A percentile compares a stretch with the other conserved stretches of the same genome.
phyloP scores from a whole-genome alignment of 2,113 vertebrate genomes.

The Sitta europaea region DNA sequence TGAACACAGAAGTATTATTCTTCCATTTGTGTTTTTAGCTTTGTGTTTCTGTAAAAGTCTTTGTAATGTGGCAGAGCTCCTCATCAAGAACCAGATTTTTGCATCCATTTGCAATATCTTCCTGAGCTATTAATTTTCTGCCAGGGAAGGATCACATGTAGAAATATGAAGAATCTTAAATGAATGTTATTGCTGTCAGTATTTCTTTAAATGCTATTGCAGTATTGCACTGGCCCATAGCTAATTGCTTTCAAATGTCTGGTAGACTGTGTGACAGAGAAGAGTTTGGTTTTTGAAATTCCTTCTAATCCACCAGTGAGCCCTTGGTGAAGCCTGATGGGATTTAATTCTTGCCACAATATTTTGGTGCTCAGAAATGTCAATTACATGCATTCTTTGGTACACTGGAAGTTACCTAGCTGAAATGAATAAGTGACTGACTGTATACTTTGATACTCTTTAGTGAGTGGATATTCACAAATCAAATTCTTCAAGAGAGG shows the following conservation, averaged over 20 bases:
- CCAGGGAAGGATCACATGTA: not conserved
- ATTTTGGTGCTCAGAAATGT: not conserved
- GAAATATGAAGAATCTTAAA: not conserved
- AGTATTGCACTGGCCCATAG: not conserved
- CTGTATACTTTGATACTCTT: not conserved
- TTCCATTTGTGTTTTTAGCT: not conserved
- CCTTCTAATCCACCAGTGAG: not conserved
- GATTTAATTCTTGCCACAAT: not conserved
- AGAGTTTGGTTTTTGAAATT: not conserved
- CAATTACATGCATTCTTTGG: not conserved
- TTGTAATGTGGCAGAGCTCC: not conserved
- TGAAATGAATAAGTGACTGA: not conserved
- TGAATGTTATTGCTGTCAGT: not conserved
- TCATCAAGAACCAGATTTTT: not conserved
- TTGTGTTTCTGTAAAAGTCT: not conserved
- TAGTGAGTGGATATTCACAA: not conserved
- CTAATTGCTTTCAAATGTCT: not conserved
- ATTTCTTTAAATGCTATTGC: not conserved
- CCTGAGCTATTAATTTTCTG: not conserved
- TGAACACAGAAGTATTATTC: not conserved
- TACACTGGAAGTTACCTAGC: not conserved
- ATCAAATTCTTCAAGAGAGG: not conserved
- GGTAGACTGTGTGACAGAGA: not conserved
- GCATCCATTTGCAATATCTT: not conserved
- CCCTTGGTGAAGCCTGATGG: not conserved